Conservation (phyloP, 2,113 vertebrate species). For the Serilophus lunatus region DNA sequence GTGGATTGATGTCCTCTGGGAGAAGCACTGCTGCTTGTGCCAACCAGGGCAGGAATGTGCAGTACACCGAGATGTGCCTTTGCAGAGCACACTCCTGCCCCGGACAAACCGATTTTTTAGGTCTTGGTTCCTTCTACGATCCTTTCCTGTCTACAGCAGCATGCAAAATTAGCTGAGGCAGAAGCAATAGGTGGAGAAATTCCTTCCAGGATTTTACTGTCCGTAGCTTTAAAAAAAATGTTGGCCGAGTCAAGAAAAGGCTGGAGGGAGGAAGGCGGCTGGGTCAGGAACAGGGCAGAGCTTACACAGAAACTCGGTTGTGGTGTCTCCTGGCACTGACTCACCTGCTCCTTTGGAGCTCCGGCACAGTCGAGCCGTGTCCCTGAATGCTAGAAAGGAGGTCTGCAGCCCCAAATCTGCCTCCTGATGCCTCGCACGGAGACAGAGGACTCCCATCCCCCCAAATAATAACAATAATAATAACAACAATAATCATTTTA, state of each 20-base stretch:
- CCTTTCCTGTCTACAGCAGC: neutral
- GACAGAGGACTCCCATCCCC: neutral
- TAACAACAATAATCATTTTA: too few relatives aligned
- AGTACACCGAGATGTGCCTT: neutral
- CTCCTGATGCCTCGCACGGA: neutral
- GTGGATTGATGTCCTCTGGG: neutral
- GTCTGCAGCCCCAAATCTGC: neutral
- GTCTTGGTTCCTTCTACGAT: neutral
- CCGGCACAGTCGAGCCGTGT: neutral
- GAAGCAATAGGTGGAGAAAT: neutral
- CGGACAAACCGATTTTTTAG: neutral
- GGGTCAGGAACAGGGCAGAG: neutral
- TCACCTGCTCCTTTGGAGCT: neutral
- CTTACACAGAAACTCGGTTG: neutral
- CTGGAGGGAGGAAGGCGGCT: neutral
- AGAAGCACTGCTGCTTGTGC: neutral
- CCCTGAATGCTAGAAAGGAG: neutral
- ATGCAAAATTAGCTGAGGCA: neutral
- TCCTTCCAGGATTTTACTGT: neutral
- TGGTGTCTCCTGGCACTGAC: neutral
- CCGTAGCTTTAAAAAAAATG: neutral
- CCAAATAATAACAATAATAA: neutral
- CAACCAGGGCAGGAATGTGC: neutral
- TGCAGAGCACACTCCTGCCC: too few relatives aligned
- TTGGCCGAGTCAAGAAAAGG: neutral